Evolutionary conservation across 2,797 vertebrate genomes (phyloP).

Genomic region (Mormyrus proboscirostris): DNA sequence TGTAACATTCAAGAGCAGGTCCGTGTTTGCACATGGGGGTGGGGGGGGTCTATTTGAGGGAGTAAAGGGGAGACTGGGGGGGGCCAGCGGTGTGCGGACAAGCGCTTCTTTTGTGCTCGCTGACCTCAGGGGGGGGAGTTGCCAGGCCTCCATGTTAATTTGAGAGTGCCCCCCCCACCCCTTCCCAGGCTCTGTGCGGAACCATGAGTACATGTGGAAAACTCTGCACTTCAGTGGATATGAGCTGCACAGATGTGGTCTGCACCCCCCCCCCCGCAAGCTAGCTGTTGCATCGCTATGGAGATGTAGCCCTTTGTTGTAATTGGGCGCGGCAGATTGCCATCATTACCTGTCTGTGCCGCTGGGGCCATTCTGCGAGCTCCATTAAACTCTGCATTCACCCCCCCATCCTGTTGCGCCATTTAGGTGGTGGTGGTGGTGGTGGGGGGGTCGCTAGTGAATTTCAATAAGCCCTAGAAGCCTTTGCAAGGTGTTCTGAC

Average conservation of each 20-base stretch:
- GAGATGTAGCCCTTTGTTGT: neutral
- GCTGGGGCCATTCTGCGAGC: neutral
- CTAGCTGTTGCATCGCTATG: neutral
- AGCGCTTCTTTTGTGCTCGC: neutral
- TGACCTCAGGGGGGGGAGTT: neutral
- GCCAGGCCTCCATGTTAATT: neutral
- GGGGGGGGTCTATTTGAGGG: too few relatives aligned
- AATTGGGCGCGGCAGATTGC: neutral
- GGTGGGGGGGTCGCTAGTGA: neutral
- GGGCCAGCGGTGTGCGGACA: neutral
- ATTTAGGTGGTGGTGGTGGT: neutral
- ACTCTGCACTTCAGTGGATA: neutral
- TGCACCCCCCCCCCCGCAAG: neutral
- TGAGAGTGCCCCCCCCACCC: neutral
- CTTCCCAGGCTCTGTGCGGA: neutral
- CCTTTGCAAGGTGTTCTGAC: neutral
- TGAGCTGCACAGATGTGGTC: neutral
- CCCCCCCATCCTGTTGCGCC: neutral
- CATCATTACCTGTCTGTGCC: neutral
- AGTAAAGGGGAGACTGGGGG: too few relatives aligned
- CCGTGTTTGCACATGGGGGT: neutral
- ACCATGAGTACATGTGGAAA: neutral
- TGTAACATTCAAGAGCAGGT: neutral
- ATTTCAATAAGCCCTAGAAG: slow-evolving; percentile 22
- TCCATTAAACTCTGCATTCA: neutral